A percentile compares a stretch with the other conserved stretches of the same genome.
Evolutionary conservation across 2,797 vertebrate genomes (phyloP).

Genomic region (Acipenser transmontanus): DNA sequence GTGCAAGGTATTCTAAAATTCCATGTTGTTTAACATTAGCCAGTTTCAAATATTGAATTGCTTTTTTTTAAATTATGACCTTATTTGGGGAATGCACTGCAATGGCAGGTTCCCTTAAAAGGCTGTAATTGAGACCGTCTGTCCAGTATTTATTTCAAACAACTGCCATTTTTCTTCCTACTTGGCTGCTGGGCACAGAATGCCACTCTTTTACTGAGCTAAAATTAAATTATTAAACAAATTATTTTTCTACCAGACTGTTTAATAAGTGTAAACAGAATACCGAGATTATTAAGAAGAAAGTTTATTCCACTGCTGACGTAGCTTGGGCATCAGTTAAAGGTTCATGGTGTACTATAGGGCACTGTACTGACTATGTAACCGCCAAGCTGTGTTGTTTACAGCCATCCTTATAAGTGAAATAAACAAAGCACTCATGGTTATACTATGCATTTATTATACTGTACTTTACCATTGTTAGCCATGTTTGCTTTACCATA

Average conservation of each 20-base stretch:
- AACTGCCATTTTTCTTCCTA: constrained; percentile 20
- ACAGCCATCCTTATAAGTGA: too few relatives aligned
- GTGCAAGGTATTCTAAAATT: too few relatives aligned
- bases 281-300: too few relatives aligned
- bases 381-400: too few relatives aligned
- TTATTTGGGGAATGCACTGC: constrained; percentile 48
- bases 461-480: too few relatives aligned
- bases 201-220: constrained; percentile 29
- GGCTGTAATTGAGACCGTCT: constrained; percentile 35
- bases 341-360: too few relatives aligned
- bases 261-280: not conserved
- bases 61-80: constrained; percentile 39
- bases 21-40: constrained; percentile 2
- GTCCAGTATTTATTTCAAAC: constrained; percentile 39
- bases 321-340: too few relatives aligned
- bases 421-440: too few relatives aligned
- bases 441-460: too few relatives aligned
- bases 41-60: constrained; percentile 49
- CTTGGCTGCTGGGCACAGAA: constrained; percentile 31
- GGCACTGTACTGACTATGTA: too few relatives aligned
- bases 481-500: too few relatives aligned
- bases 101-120: constrained; percentile 51
- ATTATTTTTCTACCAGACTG: constrained; percentile 22
- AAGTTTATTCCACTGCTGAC: too few relatives aligned
- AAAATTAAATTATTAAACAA: constrained; percentile 31